Evolutionary conservation across 2,888 invertebrate genomes (phyloP), one percentile per base, ranked within the genome.

Genomic region (Pycnomerus fuliginosus): DNA sequence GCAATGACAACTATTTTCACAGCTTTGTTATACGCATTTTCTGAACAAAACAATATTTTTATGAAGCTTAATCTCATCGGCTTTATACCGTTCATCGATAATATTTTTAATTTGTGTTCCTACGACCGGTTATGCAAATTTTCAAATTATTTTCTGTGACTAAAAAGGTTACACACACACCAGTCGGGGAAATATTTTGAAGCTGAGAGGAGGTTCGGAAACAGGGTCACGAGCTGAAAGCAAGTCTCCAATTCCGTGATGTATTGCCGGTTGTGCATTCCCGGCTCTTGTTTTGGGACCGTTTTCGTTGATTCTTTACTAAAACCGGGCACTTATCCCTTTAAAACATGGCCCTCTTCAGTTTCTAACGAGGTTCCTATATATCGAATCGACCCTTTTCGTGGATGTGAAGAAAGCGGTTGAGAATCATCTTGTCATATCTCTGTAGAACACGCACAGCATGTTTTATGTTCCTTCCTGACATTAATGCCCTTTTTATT

Each of bases 401-500:
- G 20, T 8, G 20, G 20, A 20, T 5, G 8, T 4, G 25, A 25
- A 10, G 5, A 8, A 16, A 24, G 16, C 41, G 20, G 29, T 30
- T 12, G 43, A 51, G 54, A 47, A 47, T 52, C 50, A 60, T 61
- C 60, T 56, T 59, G 62, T 62, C 64, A 63, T 68, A 69, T 69
- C 68, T 69, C 61, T 53, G 55, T 54, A 57, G 59, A 67, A 68
- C 68, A 69, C 68, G 69, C 68, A 68, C 62, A 56, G 59, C 53
- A 55, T 67, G 65, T 62, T 69, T 69, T 67, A 69, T 67, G 64
- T 58, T 44, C 65, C 50, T 47, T 49, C 52, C 59, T 62, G 68
- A 69, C 69, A 56, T 69, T 69, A 68, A 69, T 68, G 67, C 58
- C 59, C 65, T 66, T 69, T 69, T 69, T 69, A 69, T 68, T 69